Evolutionary conservation across 1,140 invertebrate species (phyloP), one percentile per base, ranked within the genome.

Genomic region (Diabrotica undecimpunctata): DNA sequence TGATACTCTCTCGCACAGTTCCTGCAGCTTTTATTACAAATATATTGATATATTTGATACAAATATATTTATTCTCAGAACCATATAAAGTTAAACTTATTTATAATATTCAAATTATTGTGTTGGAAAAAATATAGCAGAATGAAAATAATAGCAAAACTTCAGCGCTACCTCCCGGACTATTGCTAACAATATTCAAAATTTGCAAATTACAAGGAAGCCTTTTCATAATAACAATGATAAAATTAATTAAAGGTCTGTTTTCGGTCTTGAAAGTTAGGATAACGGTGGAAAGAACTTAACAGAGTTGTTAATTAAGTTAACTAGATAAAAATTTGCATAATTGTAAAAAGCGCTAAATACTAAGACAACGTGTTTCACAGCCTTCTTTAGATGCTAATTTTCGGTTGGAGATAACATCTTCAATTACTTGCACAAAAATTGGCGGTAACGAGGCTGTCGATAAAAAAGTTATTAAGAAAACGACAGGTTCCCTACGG

Each of bases 321-420:
- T 58, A 62, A 39, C 51, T 64, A 67, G 66, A 67, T 67, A 64
- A 67, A 67, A 67, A 67, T 67, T 67, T 64, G 61, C 66, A 64
- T 64, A 61, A 61, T 60, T 62, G 64, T 67, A 67, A 67, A 67
- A 60, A 64, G 66, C 66, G 61, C 61, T 67, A 67, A 67, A 67
- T 59, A 61, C 62, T 53, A 38, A 54, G 61, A 57, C 57, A 61
- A 58, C 62, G 62, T 67, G 66, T 67, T 67, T 54, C 61, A 64
- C 66, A 61, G 60, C 66, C 61, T 67, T 52, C 51, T 54, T 58
- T 61, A 67, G 61, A 67, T 67, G 66, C 66, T 64, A 67, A 67
- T 67, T 38, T 53, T 50, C 39, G 7, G 54, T 25, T 25, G 25
- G 50, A 11, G 66, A 67, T 67, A 64, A 36, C 61, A 67, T 67